These are phyloP conservation scores for Actinopyga echinites DNA, from an alignment of 53 echinoderm and acorn worm species.

Conservation along the genomic window DNA sequence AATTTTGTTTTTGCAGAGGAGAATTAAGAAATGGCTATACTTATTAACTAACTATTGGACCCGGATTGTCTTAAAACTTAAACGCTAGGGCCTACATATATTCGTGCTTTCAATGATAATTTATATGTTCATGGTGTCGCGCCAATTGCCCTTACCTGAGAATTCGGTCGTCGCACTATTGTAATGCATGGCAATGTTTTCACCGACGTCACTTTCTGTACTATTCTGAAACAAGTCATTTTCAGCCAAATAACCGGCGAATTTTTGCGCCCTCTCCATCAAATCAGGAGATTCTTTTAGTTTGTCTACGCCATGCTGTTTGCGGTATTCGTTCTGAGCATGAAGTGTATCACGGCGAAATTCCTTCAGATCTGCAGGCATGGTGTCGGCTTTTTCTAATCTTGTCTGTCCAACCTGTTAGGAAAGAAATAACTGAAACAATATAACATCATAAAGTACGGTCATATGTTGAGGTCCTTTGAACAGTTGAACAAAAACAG, in stretches of 20 bases:
- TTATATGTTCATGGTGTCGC: too few relatives aligned
- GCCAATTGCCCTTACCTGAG: slow-evolving; percentile 57
- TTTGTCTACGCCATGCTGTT: slow-evolving; percentile 58
- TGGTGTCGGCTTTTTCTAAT: slow-evolving; percentile 71
- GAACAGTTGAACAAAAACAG: too few relatives aligned
- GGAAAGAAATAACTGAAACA: not conserved
- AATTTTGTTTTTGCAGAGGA: too few relatives aligned
- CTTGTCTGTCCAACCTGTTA: slow-evolving; percentile 67
- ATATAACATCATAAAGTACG: not conserved
- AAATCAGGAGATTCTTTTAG: slow-evolving; percentile 74
- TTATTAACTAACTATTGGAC: too few relatives aligned
- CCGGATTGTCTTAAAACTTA: too few relatives aligned
- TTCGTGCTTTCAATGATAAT: too few relatives aligned
- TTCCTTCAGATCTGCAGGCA: slow-evolving; percentile 65
- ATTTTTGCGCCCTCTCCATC: slow-evolving; percentile 74
- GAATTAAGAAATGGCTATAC: too few relatives aligned
- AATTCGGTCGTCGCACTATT: slow-evolving; percentile 80
- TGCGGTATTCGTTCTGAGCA: slow-evolving; percentile 81
- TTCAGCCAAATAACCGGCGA: slow-evolving; percentile 81
- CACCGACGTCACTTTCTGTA: slow-evolving; percentile 71
- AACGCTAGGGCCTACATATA: too few relatives aligned
- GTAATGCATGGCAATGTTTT: slow-evolving; percentile 97
- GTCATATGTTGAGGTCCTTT: too few relatives aligned
- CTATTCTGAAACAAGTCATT: slow-evolving; percentile 88
- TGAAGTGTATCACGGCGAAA: slow-evolving; percentile 70